Evolutionary conservation across 2,888 invertebrate genomes (phyloP), one percentile per base, ranked within the genome.

Genomic region (Euplagia quadripunctaria): DNA sequence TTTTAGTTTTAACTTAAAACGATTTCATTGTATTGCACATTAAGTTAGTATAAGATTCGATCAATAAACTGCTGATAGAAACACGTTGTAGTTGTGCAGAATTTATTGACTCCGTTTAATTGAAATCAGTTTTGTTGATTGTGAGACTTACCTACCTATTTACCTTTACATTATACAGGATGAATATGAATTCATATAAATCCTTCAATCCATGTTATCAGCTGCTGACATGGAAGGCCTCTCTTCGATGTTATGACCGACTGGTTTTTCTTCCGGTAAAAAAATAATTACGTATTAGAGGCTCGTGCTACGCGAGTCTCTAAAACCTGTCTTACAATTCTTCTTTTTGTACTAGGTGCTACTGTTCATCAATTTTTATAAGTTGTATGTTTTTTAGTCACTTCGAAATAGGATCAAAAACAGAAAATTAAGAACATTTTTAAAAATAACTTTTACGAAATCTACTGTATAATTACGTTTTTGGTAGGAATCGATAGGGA

Each of bases 1-100:
- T 83, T 86, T 88, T 82, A 83, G 77, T 71, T 75, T 63, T 58
- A 75, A 63, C 72, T 77, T 76, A 78, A 78, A 80, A 82, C 83
- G 79, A 79, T 82, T 81, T 75, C 76, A 79, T 82, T 79, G 77
- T 77, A 78, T 78, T 80, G 75, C 74, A 52, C 73, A 82, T 77
- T 79, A 78, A 83, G 73, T 81, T 81, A 78, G 79, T 78, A 74
- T 75, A 81, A 73, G 68, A 75, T 74, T 72, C 73, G 64, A 74
- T 68, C 61, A 67, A 80, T 83, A 76, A 82, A 69, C 73, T 75
- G 79, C 81, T 78, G 49, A 76, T 77, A 46, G 73, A 71, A 78
- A 78, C 70, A 72, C 67, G 70, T 78, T 79, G 52, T 70, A 75
- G 77, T 49, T 76, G 71, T 75, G 69, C 73, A 73, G 76, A 70